phyloP scores from a whole-genome alignment of 2,797 vertebrate species.

The Spea hammondii region DNA sequence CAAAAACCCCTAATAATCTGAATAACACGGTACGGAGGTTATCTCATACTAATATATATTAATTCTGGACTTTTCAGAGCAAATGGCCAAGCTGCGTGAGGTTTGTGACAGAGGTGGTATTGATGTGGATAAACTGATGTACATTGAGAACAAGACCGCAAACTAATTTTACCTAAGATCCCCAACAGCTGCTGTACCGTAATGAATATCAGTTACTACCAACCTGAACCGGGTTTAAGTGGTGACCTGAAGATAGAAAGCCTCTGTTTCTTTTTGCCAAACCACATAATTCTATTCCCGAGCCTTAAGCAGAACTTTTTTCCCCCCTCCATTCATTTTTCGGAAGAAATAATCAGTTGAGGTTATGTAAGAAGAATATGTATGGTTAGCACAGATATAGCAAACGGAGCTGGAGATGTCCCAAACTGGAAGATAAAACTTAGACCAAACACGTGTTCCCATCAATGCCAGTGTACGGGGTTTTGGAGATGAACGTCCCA shows the following conservation, averaged over 20 bases:
- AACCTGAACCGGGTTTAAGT: constrained; percentile 38
- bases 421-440: neutral
- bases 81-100: constrained; percentile 15
- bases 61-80: neutral
- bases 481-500: neutral
- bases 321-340: constrained; percentile 10
- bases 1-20: too few relatives aligned
- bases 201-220: constrained; percentile 46
- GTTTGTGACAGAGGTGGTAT: constrained; percentile 35
- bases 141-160: constrained; percentile 42
- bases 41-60: constrained; percentile 18
- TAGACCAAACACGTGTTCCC: neutral
- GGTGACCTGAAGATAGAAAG: constrained; percentile 43
- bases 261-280: constrained; percentile 42
- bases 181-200: constrained; percentile 45
- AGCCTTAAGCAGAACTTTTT: constrained; percentile 33
- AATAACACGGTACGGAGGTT: constrained; percentile 6
- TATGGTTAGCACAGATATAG: constrained; percentile 12
- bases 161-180: constrained; percentile 42
- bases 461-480: neutral
- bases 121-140: constrained; percentile 46
- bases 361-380: constrained; percentile 33
- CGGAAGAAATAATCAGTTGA: constrained; percentile 36
- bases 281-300: constrained; percentile 40
- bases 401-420: neutral